These are phyloP conservation scores for Oreochromis mossambicus DNA, from an alignment of 2,797 vertebrate species.

Conservation along the genomic window DNA sequence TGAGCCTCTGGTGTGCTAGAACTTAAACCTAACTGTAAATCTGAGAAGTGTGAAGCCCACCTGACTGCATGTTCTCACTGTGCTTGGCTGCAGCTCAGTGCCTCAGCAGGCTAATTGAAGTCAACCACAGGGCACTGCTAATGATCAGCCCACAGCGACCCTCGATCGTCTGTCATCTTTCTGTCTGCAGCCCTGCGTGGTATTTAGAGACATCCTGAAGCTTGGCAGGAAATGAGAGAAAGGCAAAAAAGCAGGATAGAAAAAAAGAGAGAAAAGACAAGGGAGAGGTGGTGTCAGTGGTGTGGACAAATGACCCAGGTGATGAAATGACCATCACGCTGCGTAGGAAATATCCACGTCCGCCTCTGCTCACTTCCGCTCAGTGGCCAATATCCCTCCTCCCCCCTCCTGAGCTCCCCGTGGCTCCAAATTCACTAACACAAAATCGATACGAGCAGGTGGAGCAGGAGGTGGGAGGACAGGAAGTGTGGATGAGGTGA, in stretches of 20 bases:
- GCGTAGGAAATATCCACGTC: slow-evolving; percentile 57
- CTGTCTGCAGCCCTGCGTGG: slow-evolving; percentile 46
- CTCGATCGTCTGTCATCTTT: slow-evolving; percentile 44
- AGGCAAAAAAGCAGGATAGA: neutral
- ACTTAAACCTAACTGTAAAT: neutral
- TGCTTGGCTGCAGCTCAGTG: neutral
- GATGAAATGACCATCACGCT: slow-evolving; percentile 54
- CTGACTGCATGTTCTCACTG: slow-evolving; percentile 23
- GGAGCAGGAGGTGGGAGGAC: slow-evolving; percentile 32
- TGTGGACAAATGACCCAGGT: slow-evolving; percentile 46
- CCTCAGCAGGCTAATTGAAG: slow-evolving; percentile 68
- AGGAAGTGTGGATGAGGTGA: slow-evolving; percentile 52
- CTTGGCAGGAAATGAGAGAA: slow-evolving; percentile 21
- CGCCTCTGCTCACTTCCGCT: slow-evolving; percentile 60
- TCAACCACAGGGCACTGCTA: slow-evolving; percentile 62
- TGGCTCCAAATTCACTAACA: slow-evolving; percentile 46
- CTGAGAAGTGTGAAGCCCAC: neutral
- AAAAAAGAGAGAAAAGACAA: neutral
- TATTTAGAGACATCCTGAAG: slow-evolving; percentile 44
- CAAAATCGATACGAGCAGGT: slow-evolving; percentile 49
- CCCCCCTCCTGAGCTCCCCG: neutral
- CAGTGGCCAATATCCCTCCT: slow-evolving; percentile 44
- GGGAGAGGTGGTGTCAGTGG: neutral
- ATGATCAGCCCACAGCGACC: slow-evolving; percentile 61
- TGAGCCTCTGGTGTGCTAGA: neutral